Conservation (phyloP, 2,797 vertebrate genomes). For the Gorsachius magnificus region DNA sequence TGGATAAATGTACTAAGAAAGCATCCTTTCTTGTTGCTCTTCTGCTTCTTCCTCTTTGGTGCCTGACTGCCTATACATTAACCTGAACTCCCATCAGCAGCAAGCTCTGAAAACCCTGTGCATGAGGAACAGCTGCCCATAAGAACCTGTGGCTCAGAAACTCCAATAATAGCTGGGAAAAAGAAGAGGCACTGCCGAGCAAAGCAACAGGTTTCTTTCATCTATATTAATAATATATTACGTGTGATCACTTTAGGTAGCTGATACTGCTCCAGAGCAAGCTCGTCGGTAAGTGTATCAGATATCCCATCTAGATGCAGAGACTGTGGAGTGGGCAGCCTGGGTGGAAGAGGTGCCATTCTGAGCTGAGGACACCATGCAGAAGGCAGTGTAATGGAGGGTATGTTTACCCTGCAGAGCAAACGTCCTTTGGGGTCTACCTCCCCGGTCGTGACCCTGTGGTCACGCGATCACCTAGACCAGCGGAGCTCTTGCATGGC, state of each 20-base stretch:
- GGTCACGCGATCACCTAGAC: not conserved
- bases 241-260: not conserved
- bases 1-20: not conserved
- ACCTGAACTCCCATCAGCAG: not conserved
- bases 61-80: not conserved
- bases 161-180: not conserved
- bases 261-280: not conserved
- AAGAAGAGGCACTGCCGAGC: not conserved
- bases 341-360: not conserved
- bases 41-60: not conserved
- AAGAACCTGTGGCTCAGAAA: not conserved
- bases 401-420: not conserved
- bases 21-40: not conserved
- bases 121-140: not conserved
- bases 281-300: not conserved
- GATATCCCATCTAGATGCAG: not conserved
- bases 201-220: not conserved
- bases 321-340: not conserved
- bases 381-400: not conserved
- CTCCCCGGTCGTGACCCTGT: not conserved
- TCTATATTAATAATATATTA: not conserved
- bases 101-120: not conserved
- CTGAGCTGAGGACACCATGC: not conserved
- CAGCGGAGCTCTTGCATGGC: not conserved
- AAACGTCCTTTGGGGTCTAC: not conserved